These are phyloP conservation scores for Nomada fucata DNA, from an alignment of 2,888 invertebrate species.

Conservation along the genomic window DNA sequence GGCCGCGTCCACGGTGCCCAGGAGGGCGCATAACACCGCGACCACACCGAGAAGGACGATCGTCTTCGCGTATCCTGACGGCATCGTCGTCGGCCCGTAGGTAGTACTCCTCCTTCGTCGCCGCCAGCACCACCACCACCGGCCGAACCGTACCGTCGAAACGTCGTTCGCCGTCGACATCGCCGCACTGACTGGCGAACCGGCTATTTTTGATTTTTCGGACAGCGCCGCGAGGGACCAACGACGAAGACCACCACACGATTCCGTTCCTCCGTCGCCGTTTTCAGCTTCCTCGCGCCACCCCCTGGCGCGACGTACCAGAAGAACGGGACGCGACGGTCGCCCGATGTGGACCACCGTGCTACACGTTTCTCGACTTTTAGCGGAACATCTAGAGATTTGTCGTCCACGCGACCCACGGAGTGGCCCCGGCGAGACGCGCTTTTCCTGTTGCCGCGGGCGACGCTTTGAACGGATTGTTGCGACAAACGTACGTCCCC, in stretches of 20 bases:
- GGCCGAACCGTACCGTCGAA: conserved; percentile 82
- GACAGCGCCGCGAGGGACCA: conserved; percentile 52
- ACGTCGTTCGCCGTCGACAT: conserved; percentile 84
- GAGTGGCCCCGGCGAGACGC: too few species aligned
- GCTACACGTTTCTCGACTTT: neutral
- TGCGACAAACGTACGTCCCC: too few species aligned
- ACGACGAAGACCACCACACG: conserved; percentile 49
- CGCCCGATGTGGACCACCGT: neutral
- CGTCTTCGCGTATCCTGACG: conserved; percentile 59
- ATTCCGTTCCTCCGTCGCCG: conserved; percentile 19
- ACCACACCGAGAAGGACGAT: conserved; percentile 62
- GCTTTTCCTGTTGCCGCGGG: too few species aligned
- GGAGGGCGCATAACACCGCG: conserved; percentile 58
- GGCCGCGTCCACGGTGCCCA: conserved; percentile 64
- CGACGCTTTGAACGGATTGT: too few species aligned
- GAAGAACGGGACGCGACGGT: neutral
- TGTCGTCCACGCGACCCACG: too few species aligned
- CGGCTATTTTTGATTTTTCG: conserved; percentile 83
- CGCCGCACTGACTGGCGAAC: conserved; percentile 83
- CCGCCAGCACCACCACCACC: conserved; percentile 81
- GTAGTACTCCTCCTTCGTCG: conserved; percentile 74
- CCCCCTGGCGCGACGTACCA: conserved; percentile 19
- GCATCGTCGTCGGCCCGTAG: conserved; percentile 68
- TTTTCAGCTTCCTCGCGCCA: conserved; percentile 44
- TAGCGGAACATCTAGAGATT: too few species aligned